Conservation (phyloP, 2,113 vertebrate species). For the Cyprinodon brontotheroides region DNA sequence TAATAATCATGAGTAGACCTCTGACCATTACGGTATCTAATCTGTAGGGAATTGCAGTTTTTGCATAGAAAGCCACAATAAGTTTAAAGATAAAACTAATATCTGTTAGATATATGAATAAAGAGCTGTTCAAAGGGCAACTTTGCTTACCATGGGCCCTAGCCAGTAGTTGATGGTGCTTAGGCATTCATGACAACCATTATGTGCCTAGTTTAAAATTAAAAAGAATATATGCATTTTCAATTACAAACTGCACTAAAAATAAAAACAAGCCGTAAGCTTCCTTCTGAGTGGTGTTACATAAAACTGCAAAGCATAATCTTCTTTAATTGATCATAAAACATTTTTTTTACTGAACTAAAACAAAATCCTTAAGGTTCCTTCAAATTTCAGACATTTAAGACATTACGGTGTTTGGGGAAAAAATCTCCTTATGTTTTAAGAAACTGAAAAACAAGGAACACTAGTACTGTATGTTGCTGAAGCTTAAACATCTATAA, state of each 20-base stretch:
- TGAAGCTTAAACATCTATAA: neutral
- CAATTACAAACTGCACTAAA: neutral
- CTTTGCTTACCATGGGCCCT: neutral
- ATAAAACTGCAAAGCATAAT: neutral
- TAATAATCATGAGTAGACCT: too few species aligned
- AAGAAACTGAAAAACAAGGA: neutral
- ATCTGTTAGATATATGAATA: neutral
- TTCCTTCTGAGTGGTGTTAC: neutral
- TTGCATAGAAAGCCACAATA: neutral
- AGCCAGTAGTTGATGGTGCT: neutral
- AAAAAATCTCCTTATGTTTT: neutral
- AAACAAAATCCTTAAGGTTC: neutral
- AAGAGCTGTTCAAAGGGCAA: neutral
- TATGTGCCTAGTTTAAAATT: slow-evolving; percentile 1
- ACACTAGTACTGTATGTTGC: neutral
- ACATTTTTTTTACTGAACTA: neutral
- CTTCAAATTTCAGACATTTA: neutral
- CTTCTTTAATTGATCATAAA: neutral
- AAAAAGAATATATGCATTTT: neutral
- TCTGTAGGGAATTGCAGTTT: neutral
- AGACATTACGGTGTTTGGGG: neutral
- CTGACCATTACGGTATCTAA: neutral
- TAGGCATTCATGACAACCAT: neutral
- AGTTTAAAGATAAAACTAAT: neutral
- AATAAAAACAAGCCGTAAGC: neutral